Evolutionary conservation across 2,113 vertebrate species (phyloP), one percentile per base, ranked within the genome.

Genomic region (Panthera leo): DNA sequence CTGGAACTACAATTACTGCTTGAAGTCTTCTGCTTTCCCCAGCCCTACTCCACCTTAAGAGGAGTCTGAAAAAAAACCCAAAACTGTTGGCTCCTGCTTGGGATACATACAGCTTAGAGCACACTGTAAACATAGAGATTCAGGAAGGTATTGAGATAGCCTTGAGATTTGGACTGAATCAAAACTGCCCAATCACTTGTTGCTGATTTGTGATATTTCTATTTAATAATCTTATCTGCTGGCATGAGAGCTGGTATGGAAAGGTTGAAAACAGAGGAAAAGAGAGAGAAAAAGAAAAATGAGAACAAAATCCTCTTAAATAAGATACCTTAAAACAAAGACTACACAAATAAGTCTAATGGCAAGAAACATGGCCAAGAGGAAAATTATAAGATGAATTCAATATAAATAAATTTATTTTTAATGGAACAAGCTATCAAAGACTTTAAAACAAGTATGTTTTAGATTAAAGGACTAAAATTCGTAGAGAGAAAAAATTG

Each of bases 391-490:
- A 75, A 58, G 89, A 31, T 68, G 73, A 85, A 82, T 95, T 80
- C 85, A 82, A 42, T 85, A 51, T 85, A 61, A 73, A 92, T 85
- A 94, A 89, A 85, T 73, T 78, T 71, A 25, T 78, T 78, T 89
- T 95, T 93, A 25, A 79, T 76, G 91, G 48, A 61, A 16, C 15
- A 85, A 96, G 34, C 45, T 92, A 23, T 63, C 65, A 78, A 87
- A 88, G 58, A 89, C 29, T 13, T 71, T 80, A 85, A 85, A 92
- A 48, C 7, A 80, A 92, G 45, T 78, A 85, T 67, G 19, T 70
- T 80, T 89, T 23, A 36, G 51, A 55, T 63, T 94, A 53, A 95
- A 93, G 79, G 48, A 94, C 71, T 85, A 85, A 79, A 94, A 39
- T 51, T 31, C 55, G 51, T 85, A 85, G 85, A 58, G 15, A 82